Conservation (phyloP, 2,113 vertebrate genomes). For the Tragelaphus imberbis region DNA sequence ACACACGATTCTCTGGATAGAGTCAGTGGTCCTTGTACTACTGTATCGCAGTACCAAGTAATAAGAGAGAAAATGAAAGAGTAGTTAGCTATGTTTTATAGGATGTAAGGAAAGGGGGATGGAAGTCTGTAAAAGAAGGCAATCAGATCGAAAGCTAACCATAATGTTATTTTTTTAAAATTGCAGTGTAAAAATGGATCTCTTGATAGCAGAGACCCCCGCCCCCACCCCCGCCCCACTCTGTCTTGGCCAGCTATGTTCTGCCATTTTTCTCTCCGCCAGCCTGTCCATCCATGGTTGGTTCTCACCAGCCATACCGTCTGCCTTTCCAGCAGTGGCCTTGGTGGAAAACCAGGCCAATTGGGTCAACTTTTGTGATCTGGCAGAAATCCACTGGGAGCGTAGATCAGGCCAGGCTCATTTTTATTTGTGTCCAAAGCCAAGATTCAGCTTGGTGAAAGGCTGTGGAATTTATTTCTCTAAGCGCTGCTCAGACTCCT, state of each 20-base stretch:
- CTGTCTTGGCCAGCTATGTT: neutral
- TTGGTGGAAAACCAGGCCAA: conserved; percentile 17
- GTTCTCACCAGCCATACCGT: conserved; percentile 27
- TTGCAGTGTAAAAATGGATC: neutral
- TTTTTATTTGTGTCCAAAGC: conserved; percentile 64
- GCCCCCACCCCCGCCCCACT: too few relatives aligned
- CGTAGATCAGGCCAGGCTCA: conserved; percentile 52
- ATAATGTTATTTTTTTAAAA: neutral
- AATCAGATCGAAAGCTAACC: neutral
- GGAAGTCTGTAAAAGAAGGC: neutral
- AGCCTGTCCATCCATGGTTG: neutral
- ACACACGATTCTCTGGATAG: neutral
- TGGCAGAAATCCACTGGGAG: conserved; percentile 54
- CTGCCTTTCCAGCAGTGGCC: conserved; percentile 24
- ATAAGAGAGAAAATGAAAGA: neutral
- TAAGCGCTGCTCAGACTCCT: conserved; percentile 17
- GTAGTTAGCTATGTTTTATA: conserved; percentile 1
- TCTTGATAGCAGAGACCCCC: neutral
- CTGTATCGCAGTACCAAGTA: neutral
- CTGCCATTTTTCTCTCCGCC: neutral
- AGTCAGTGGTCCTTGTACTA: neutral
- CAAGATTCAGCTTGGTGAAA: conserved; percentile 70
- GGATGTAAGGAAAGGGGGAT: neutral
- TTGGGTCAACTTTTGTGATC: conserved; percentile 64
- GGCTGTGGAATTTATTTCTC: conserved; percentile 68